A percentile compares a stretch with the other conserved stretches of the same genome.
Conservation (phyloP, 2,888 invertebrate species). For the Brassicogethes aeneus region DNA sequence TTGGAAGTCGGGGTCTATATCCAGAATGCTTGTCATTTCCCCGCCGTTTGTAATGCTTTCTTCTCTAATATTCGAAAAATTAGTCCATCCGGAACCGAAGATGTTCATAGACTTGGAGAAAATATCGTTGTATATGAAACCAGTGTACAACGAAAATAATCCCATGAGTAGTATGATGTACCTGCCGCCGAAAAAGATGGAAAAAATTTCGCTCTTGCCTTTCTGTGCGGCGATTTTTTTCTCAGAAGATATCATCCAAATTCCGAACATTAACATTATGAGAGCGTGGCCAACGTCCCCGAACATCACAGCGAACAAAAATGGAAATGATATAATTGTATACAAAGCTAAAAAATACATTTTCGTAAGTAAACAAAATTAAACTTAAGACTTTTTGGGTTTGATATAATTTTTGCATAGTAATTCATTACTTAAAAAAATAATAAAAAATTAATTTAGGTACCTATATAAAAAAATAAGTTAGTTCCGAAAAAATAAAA, state of each 20-base stretch:
- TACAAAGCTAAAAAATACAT: conserved; percentile 36
- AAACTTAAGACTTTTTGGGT: no score
- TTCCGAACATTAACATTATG: conserved; percentile 71
- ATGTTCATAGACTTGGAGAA: conserved; percentile 69
- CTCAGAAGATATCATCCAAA: conserved; percentile 74
- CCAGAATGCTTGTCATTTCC: no score
- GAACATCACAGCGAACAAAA: conserved; percentile 94
- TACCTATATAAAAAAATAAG: no score
- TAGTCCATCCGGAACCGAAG: conserved; percentile 58
- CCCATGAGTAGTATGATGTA: conserved; percentile 76
- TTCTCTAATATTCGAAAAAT: conserved; percentile 13
- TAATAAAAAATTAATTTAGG: no score
- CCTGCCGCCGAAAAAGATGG: conserved; percentile 66
- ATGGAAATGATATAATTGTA: conserved; percentile 82
- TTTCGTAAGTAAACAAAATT: conserved; percentile 8
- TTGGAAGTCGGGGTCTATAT: conserved; percentile 36
- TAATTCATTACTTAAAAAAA: no score
- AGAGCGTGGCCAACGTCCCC: conserved; percentile 89
- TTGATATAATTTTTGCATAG: no score
- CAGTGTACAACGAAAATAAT: conserved; percentile 68
- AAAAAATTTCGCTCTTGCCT: conserved; percentile 64
- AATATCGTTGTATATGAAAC: conserved; percentile 70
- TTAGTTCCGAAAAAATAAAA: no score
- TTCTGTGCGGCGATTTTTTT: conserved; percentile 63
- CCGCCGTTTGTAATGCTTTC: conserved; percentile 20